Base-by-base conservation (phyloP, 2,888 invertebrate genomes). In the Meghimatium bilineatum region DNA sequence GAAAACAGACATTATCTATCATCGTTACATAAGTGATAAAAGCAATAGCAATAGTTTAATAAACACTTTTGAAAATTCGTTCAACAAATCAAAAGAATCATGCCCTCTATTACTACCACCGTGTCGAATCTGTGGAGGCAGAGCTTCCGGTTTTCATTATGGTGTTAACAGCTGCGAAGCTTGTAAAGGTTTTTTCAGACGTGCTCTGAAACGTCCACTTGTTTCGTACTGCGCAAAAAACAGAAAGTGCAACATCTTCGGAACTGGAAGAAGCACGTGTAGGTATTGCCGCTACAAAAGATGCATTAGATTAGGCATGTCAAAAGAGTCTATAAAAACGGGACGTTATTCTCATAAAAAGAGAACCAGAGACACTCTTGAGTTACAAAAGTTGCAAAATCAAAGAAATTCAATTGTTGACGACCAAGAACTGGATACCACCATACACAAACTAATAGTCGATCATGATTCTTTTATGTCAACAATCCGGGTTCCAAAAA, bases 321-420 rank as follows among this genome's bases (percentile, higher is more conserved):
- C 92, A 32, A 91, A 91, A 87, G 88, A 90, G 90, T 92, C 93
- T 29, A 93, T 92, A 60, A 93, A 93, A 85, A 93, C 92, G 0
- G 93, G 93, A 3, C 86, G 92, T 34, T 93, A 93, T 85, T 92
- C 93, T 23, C 90, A 92, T 71, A 89, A 90, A 79, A 93, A 93
- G 85, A 86, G 91, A 66, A 92, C 92, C 12, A 86, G 89, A 77
- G 92, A 93, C 85, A 92, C 91, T 10, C 83, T 88, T 12, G 92
- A 93, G 85, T 90, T 93, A 32, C 92, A 93, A 76, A 85, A 87
- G 49, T 85, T 92, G 29, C 78, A 78, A 44, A 77, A 23, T 3
- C 26, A 12, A 23, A 56, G 52, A 20, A 69, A 60, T 49, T 1
- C 52, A 0, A 49, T 29, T n/a, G 6, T 32, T 8, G 77, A 77